Percentiles rank a stretch among this genome's conserved stretches.
phyloP scores from a whole-genome alignment of 2,113 vertebrate genomes.

The Pipra filicauda region DNA sequence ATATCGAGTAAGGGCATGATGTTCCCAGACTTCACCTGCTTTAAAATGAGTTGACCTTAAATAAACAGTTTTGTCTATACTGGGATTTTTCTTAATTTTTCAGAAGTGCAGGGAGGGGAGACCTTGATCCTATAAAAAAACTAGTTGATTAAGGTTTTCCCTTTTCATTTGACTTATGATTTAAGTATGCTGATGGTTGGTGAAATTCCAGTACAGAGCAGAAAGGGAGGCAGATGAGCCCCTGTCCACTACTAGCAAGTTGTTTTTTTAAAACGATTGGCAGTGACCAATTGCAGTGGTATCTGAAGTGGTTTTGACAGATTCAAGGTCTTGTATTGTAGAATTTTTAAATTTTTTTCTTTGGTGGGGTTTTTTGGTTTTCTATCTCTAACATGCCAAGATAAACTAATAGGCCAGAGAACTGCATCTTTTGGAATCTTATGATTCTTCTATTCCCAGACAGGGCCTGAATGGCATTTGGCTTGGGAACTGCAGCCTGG shows the following conservation, averaged over 20 bases:
- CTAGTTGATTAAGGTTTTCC: neutral
- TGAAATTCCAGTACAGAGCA: neutral
- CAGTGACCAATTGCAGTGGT: neutral
- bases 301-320: neutral
- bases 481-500: neutral
- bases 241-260: neutral
- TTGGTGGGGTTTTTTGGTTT: neutral
- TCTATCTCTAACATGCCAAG: neutral
- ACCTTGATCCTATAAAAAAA: neutral
- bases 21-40: neutral
- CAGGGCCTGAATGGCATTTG: neutral
- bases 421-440: neutral
- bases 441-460: neutral
- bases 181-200: neutral
- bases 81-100: neutral
- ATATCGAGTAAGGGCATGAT: fast-evolving
- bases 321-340: neutral
- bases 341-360: neutral
- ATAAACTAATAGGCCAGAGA: neutral
- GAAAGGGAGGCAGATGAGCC: neutral
- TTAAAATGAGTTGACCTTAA: neutral
- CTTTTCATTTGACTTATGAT: neutral
- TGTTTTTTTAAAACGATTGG: neutral
- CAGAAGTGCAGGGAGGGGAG: neutral
- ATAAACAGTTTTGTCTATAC: neutral